Percentiles rank a stretch among this genome's conserved stretches.
Evolutionary conservation across 2,888 invertebrate genomes (phyloP).

Genomic region (Protodeltote pygarga): DNA sequence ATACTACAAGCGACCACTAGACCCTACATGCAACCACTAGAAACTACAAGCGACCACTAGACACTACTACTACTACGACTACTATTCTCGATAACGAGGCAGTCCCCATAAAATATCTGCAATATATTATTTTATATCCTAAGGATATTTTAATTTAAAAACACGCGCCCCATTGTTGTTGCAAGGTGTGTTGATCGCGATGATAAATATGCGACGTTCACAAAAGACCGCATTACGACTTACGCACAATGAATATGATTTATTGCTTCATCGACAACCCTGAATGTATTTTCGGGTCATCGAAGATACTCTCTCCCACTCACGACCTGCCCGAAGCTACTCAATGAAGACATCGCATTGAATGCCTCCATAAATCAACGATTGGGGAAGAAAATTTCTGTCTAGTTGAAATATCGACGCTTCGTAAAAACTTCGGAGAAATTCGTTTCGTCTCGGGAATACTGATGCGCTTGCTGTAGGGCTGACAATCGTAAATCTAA

Average conservation of each 20-base stretch:
- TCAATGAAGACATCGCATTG: constrained; percentile 79
- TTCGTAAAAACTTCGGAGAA: constrained; percentile 48
- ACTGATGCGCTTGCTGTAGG: constrained; percentile 37
- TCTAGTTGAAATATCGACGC: constrained; percentile 71
- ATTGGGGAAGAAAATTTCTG: constrained; percentile 55
- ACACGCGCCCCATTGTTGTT: constrained; percentile 49
- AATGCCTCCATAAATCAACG: constrained; percentile 79
- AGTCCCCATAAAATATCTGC: no score
- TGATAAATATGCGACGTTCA: constrained; percentile 69
- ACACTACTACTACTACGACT: no score
- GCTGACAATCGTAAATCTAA: constrained; percentile 9
- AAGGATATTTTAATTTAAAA: constrained; percentile 12
- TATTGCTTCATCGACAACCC: constrained; percentile 76
- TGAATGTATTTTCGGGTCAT: constrained; percentile 76
- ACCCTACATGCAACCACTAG: no score
- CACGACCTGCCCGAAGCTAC: constrained; percentile 80
- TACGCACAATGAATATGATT: constrained; percentile 79
- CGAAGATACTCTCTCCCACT: constrained; percentile 76
- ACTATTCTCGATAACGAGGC: no score
- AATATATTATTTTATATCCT: not conserved
- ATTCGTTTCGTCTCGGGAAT: constrained; percentile 33
- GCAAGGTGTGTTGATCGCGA: constrained; percentile 61
- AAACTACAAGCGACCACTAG: no score
- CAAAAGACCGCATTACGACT: constrained; percentile 71
- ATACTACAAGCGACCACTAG: no score